phyloP scores from a whole-genome alignment of 2,113 vertebrate species.

The Heterotis niloticus region DNA sequence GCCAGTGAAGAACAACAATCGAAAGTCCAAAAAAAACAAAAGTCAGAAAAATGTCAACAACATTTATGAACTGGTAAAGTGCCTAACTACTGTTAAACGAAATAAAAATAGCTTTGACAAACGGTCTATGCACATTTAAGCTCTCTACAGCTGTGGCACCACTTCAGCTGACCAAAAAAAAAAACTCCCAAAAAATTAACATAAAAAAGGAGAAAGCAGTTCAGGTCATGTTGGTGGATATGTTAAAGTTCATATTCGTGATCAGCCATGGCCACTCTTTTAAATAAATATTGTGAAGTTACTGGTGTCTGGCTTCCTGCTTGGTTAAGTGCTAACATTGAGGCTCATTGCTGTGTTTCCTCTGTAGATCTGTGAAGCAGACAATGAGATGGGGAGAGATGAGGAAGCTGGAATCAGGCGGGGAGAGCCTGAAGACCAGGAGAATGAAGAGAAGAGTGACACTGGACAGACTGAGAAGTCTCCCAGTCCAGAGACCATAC shows the following conservation, averaged over 20 bases:
- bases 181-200: too few species aligned
- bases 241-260: too few species aligned
- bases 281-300: too few species aligned
- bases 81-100: background rate
- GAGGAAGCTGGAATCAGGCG: conserved; percentile 52
- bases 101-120: background rate
- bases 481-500: conserved; percentile 29
- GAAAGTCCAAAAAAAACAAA: conserved; percentile 63
- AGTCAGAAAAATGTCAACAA: conserved; percentile 70
- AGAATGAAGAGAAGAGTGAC: conserved; percentile 23
- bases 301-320: background rate
- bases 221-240: too few species aligned
- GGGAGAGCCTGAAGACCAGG: conserved; percentile 13
- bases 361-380: conserved; percentile 61
- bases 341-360: background rate
- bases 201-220: too few species aligned
- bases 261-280: too few species aligned
- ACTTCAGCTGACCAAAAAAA: too few species aligned
- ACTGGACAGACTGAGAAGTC: conserved; percentile 18
- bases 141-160: too few species aligned
- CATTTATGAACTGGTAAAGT: conserved; percentile 73
- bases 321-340: background rate
- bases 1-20: conserved; percentile 37
- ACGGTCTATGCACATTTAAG: background rate
- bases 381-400: conserved; percentile 54